Percentiles rank a stretch among this genome's conserved stretches.
Conservation (phyloP, 2,797 vertebrate species). For the Protosalanx chinensis region DNA sequence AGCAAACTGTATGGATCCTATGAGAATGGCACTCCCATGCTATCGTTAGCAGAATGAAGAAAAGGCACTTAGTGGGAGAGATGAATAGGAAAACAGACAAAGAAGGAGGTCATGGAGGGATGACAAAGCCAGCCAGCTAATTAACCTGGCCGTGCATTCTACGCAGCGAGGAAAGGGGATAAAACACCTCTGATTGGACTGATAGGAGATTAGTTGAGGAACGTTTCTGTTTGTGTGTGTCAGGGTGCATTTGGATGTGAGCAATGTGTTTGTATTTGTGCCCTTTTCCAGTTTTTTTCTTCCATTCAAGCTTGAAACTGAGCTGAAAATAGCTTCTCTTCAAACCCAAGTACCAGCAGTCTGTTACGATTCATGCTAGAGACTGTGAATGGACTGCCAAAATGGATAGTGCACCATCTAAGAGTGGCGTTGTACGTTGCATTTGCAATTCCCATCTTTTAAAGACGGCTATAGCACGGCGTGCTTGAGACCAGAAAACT, state of each 20-base stretch:
- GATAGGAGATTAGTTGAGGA: not conserved
- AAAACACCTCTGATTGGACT: constrained; percentile 2
- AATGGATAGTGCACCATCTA: too few relatives aligned
- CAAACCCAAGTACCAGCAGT: too few relatives aligned
- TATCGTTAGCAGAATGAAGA: not conserved
- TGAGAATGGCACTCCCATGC: not conserved
- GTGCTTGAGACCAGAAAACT: not conserved
- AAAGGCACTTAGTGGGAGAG: constrained; percentile 11
- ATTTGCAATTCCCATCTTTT: not conserved
- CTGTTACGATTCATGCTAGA: too few relatives aligned
- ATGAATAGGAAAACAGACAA: not conserved
- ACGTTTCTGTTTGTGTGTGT: not conserved
- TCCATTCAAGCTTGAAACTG: too few relatives aligned
- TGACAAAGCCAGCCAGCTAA: constrained; percentile 31
- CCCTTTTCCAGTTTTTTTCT: too few relatives aligned
- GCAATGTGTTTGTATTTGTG: constrained; percentile 8
- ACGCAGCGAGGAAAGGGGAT: constrained; percentile 8
- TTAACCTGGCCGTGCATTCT: constrained; percentile 30
- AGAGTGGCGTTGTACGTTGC: too few relatives aligned
- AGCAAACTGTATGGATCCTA: not conserved
- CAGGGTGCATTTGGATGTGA: too few relatives aligned
- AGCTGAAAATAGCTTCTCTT: too few relatives aligned
- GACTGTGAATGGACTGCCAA: too few relatives aligned
- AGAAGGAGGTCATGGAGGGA: constrained; percentile 24
- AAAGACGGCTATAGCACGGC: not conserved